phyloP scores from a whole-genome alignment of 2,888 invertebrate genomes.

The Cephus runcator region DNA sequence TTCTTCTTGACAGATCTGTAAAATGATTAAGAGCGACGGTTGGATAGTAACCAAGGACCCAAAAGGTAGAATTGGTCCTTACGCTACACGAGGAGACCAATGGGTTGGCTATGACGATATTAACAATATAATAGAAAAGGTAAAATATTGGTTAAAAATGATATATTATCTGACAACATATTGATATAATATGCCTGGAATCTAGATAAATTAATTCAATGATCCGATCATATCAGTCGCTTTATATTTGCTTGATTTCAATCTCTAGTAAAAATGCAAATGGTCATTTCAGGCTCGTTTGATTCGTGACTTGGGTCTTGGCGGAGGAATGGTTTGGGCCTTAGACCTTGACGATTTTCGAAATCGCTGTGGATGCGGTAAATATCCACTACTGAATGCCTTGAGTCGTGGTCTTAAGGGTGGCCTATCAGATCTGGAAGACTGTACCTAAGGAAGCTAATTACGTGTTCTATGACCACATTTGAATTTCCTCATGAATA shows the following conservation, averaged over 20 bases:
- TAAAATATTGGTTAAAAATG: no score
- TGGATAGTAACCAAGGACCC: slow-evolving; percentile 87
- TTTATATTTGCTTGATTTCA: no score
- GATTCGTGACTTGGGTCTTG: slow-evolving; percentile 80
- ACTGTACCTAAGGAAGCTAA: no score
- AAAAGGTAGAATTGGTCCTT: slow-evolving; percentile 84
- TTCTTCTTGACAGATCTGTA: slow-evolving; percentile 73
- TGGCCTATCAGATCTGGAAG: no score
- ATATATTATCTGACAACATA: no score
- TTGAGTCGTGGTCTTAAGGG: slow-evolving; percentile 59
- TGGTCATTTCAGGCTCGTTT: slow-evolving; percentile 72
- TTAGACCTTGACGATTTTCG: slow-evolving; percentile 89
- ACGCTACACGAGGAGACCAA: slow-evolving; percentile 86
- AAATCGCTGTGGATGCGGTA: slow-evolving; percentile 79
- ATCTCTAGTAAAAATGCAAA: no score
- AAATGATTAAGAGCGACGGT: slow-evolving; percentile 79
- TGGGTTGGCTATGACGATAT: slow-evolving; percentile 93
- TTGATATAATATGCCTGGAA: no score
- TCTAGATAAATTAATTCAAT: no score
- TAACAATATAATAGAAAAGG: slow-evolving; percentile 77
- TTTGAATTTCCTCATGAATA: no score
- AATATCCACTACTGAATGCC: slow-evolving; percentile 82
- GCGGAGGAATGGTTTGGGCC: slow-evolving; percentile 93
- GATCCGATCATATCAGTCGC: no score
- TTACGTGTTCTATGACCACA: no score